These are phyloP conservation scores for Furcula furcula DNA, from an alignment of 2,888 invertebrate genomes.

Conservation along the genomic window DNA sequence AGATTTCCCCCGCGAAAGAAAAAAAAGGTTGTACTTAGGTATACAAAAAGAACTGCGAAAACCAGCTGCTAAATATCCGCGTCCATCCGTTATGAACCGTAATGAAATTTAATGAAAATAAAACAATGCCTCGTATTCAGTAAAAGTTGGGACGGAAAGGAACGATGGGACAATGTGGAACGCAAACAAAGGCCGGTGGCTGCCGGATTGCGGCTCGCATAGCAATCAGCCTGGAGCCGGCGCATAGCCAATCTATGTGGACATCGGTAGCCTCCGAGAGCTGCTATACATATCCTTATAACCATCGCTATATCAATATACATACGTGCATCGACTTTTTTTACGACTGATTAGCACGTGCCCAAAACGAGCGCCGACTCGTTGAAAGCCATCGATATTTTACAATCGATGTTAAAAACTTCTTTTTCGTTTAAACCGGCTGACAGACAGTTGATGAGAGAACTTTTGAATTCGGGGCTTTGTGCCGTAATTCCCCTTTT, in stretches of 20 bases:
- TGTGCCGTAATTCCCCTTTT: neutral
- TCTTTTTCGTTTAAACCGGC: neutral
- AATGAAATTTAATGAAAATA: slow-evolving; percentile 30
- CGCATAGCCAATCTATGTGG: slow-evolving; percentile 37
- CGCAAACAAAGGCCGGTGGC: slow-evolving; percentile 62
- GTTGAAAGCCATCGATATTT: neutral
- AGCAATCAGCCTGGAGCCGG: slow-evolving; percentile 58
- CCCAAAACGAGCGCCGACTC: slow-evolving; percentile 1
- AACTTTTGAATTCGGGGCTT: slow-evolving; percentile 3
- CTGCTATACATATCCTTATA: slow-evolving; percentile 8
- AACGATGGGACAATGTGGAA: slow-evolving; percentile 62
- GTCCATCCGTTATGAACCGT: slow-evolving; percentile 7
- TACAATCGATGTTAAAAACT: neutral
- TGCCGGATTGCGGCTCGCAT: slow-evolving; percentile 58
- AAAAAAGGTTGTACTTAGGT: too few relatives aligned
- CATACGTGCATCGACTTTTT: slow-evolving; percentile 21
- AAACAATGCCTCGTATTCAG: slow-evolving; percentile 42
- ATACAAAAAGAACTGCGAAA: too few relatives aligned
- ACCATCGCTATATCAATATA: slow-evolving; percentile 11
- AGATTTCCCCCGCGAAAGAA: too few relatives aligned
- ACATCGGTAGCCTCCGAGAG: slow-evolving; percentile 11
- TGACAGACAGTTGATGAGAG: neutral
- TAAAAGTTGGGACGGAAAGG: slow-evolving; percentile 59
- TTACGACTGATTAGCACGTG: slow-evolving; percentile 17
- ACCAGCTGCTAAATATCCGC: too few relatives aligned